Percentiles rank a stretch among this genome's conserved stretches.
phyloP scores from a whole-genome alignment of 2,113 vertebrate species.

The Spheniscus mendiculus region DNA sequence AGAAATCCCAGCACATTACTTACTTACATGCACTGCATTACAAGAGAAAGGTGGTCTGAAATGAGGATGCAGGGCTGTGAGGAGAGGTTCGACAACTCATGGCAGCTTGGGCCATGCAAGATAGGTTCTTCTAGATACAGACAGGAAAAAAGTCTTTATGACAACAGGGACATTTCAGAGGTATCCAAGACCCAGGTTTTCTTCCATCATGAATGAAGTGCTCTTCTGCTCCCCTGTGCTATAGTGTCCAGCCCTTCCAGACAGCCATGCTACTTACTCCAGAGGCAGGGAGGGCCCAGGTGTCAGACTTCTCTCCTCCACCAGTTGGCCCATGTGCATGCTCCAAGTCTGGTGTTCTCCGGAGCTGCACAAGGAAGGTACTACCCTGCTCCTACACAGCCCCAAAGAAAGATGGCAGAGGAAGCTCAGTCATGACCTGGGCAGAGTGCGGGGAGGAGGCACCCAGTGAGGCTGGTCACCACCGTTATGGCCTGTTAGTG shows the following conservation, averaged over 20 bases:
- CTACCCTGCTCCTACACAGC: neutral
- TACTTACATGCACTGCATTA: neutral
- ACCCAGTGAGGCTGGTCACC: neutral
- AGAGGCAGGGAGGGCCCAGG: neutral
- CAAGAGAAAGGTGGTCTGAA: neutral
- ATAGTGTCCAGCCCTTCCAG: neutral
- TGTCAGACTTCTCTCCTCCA: neutral
- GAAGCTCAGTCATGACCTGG: neutral
- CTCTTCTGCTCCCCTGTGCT: neutral
- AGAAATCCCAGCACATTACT: neutral
- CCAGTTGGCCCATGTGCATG: too few relatives aligned
- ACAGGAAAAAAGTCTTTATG: neutral
- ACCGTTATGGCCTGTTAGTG: too few relatives aligned
- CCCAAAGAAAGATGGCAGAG: neutral
- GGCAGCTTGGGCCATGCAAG: neutral
- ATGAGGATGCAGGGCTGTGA: neutral
- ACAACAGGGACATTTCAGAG: neutral
- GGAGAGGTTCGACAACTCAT: neutral
- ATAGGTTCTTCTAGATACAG: neutral
- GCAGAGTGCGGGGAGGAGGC: accelerated
- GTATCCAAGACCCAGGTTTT: neutral
- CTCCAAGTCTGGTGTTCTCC: neutral
- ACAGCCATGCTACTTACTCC: neutral
- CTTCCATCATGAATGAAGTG: neutral
- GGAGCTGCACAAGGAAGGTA: neutral